A percentile compares a stretch with the other conserved stretches of the same genome.
These are phyloP conservation scores for Cactoblastis cactorum DNA, from an alignment of 2,888 invertebrate species.

Conservation along the genomic window DNA sequence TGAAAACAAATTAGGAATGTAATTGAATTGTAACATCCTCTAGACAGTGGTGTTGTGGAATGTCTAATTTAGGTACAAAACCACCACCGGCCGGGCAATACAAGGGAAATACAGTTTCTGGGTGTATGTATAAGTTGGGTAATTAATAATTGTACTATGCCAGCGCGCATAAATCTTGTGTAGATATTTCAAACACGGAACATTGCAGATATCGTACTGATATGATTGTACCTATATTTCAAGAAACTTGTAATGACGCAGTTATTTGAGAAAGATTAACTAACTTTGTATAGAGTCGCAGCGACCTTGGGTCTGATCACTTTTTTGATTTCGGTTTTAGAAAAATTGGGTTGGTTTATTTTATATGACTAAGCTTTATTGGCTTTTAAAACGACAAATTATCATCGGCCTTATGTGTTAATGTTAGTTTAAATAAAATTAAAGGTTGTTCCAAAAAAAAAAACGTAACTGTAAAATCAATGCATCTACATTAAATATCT, in stretches of 20 bases:
- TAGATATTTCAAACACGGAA: conserved; percentile 8
- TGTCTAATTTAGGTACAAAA: conserved; percentile 28
- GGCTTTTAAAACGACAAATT: too few relatives aligned
- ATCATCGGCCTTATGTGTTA: background rate
- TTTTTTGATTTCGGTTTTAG: too few relatives aligned
- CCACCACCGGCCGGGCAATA: conserved; percentile 39
- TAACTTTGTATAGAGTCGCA: too few relatives aligned
- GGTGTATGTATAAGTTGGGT: conserved; percentile 28
- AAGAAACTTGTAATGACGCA: background rate
- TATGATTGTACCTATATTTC: too few relatives aligned
- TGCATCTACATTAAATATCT: too few relatives aligned
- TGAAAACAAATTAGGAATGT: background rate
- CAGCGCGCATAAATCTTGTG: conserved; percentile 27
- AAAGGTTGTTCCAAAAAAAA: too few relatives aligned
- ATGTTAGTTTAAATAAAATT: background rate
- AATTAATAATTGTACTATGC: conserved; percentile 37
- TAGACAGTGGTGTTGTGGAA: conserved; percentile 13
- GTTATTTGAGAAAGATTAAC: too few relatives aligned
- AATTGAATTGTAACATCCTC: background rate
- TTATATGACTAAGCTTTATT: too few relatives aligned
- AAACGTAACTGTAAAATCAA: too few relatives aligned
- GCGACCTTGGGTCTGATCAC: too few relatives aligned
- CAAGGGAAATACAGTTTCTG: conserved; percentile 30
- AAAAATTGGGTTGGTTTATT: too few relatives aligned
- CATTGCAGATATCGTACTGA: background rate